Conservation (phyloP, 2,888 invertebrate species). For the Thereva unica region DNA sequence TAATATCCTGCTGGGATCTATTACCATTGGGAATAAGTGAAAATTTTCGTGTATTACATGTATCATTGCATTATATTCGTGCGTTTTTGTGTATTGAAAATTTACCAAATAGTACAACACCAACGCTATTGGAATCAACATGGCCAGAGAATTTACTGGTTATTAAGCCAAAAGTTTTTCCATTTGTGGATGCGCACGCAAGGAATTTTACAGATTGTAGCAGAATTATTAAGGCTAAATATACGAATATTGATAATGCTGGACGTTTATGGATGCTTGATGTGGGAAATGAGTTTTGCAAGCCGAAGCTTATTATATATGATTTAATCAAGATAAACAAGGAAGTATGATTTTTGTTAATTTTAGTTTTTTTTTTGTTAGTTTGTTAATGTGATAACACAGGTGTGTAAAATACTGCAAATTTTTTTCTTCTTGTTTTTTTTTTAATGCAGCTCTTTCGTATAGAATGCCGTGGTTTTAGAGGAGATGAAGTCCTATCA, state of each 20-base stretch:
- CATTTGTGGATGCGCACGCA: slow-evolving; percentile 35
- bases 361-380: neutral
- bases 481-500: slow-evolving; percentile 29
- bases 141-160: slow-evolving; percentile 45
- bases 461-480: slow-evolving; percentile 21
- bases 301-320: slow-evolving; percentile 43
- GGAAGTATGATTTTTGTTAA: slow-evolving; percentile 38
- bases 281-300: slow-evolving; percentile 42
- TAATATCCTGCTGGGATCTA: slow-evolving; percentile 25
- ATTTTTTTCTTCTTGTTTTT: slow-evolving; percentile 1
- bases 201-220: slow-evolving; percentile 37
- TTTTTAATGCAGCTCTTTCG: slow-evolving; percentile 35
- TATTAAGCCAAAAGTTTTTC: slow-evolving; percentile 42
- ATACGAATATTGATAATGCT: slow-evolving; percentile 42
- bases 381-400: no score
- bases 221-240: slow-evolving; percentile 40
- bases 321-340: slow-evolving; percentile 41
- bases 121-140: slow-evolving; percentile 45
- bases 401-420: neutral
- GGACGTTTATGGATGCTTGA: slow-evolving; percentile 44
- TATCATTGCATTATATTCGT: slow-evolving; percentile 43
- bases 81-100: slow-evolving; percentile 42
- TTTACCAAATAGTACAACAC: slow-evolving; percentile 15
- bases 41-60: slow-evolving; percentile 37
- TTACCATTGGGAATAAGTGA: slow-evolving; percentile 16